Evolutionary conservation across 2,888 invertebrate genomes (phyloP).

Genomic region (Tetrapedia diversipes): DNA sequence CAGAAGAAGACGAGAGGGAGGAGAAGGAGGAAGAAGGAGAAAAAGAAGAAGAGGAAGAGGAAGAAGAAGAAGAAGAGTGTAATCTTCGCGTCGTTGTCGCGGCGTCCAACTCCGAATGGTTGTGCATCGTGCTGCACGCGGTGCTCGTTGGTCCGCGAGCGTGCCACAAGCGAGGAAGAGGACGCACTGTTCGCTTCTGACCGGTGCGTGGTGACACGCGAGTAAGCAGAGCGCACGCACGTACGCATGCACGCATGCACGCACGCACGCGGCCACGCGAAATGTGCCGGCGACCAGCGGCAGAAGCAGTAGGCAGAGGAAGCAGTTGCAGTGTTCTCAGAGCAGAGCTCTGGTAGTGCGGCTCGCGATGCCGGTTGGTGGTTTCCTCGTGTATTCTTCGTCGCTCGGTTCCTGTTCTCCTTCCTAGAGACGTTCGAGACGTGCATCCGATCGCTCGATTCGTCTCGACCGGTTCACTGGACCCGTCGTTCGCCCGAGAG

Average conservation of each 20-base stretch:
- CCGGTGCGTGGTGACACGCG: slow-evolving; percentile 30
- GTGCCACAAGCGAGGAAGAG: slow-evolving; percentile 15
- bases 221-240: slow-evolving; percentile 24
- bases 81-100: neutral
- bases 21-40: neutral
- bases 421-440: slow-evolving; percentile 18
- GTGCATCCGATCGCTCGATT: neutral
- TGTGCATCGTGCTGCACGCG: neutral
- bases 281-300: slow-evolving; percentile 35
- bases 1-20: too few species aligned
- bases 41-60: too few species aligned
- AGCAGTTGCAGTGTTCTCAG: slow-evolving; percentile 33
- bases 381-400: slow-evolving; percentile 40
- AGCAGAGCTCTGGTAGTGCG: slow-evolving; percentile 37
- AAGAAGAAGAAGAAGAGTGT: neutral
- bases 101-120: neutral
- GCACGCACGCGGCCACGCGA: slow-evolving; percentile 38
- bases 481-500: slow-evolving; percentile 15
- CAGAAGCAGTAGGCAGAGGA: neutral
- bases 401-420: slow-evolving; percentile 36
- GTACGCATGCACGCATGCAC: too few species aligned
- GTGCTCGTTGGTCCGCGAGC: slow-evolving; percentile 13
- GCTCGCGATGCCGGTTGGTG: slow-evolving; percentile 53
- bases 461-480: slow-evolving; percentile 27
- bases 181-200: slow-evolving; percentile 2